These are phyloP conservation scores for Yoshiicerus persimilis DNA, from an alignment of 1,140 invertebrate genomes.

Conservation along the genomic window DNA sequence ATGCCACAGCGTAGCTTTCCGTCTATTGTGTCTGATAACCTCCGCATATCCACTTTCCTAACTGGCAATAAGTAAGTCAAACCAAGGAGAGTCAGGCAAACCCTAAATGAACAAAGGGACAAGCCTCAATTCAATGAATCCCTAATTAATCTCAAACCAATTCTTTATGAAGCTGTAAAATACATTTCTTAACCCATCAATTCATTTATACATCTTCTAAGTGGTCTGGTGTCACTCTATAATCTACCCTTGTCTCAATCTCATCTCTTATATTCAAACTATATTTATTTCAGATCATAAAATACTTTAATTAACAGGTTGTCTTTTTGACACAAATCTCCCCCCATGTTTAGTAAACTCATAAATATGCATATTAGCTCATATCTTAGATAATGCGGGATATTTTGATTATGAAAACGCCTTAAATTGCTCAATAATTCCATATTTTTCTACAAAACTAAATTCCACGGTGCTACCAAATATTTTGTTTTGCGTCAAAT, in stretches of 20 bases:
- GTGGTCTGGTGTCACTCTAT: background rate
- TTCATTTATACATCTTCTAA: background rate
- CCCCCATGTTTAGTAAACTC: too few species aligned
- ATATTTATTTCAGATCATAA: background rate
- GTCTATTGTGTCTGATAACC: background rate
- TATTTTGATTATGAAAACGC: too few species aligned
- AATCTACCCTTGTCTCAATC: background rate
- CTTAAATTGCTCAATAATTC: too few species aligned
- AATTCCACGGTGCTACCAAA: too few species aligned
- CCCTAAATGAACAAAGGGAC: background rate
- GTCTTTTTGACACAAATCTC: too few species aligned
- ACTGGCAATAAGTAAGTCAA: background rate
- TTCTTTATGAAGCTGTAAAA: conserved; percentile 21
- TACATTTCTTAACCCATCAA: background rate
- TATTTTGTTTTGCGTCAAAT: too few species aligned
- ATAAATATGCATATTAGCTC: too few species aligned
- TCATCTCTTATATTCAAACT: background rate
- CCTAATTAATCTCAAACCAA: conserved; percentile 8
- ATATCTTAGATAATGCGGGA: too few species aligned
- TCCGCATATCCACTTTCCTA: background rate
- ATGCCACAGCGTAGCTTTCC: background rate
- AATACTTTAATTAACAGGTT: too few species aligned
- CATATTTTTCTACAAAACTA: too few species aligned
- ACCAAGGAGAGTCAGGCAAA: background rate
- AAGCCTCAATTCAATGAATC: conserved; percentile 4